Conservation (phyloP, 2,888 invertebrate genomes). For the Nowickia ferox region DNA sequence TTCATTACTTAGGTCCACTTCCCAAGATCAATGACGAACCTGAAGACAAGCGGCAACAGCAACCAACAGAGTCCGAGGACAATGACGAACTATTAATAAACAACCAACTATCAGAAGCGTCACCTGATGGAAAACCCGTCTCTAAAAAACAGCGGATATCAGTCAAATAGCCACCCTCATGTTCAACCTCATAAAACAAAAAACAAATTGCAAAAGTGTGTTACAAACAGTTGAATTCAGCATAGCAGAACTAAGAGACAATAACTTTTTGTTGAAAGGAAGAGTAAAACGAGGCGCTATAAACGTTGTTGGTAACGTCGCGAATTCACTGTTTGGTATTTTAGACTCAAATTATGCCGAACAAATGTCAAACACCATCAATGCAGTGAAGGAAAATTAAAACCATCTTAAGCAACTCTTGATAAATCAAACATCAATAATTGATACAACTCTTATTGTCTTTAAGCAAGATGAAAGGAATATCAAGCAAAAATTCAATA, state of each 20-base stretch:
- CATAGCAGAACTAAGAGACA: not conserved
- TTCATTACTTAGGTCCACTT: not conserved
- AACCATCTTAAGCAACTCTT: conserved; percentile 2
- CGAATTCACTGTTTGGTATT: too few species aligned
- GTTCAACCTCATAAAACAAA: not conserved
- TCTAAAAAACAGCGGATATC: not conserved
- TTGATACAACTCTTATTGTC: not conserved
- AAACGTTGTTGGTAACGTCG: too few species aligned
- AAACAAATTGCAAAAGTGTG: not conserved
- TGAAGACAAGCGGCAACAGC: not conserved
- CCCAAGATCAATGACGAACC: not conserved
- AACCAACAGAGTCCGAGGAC: not conserved
- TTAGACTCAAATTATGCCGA: too few species aligned
- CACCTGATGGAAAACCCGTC: not conserved
- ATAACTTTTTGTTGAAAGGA: not conserved
- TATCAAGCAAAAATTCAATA: conserved; percentile 1
- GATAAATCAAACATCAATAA: conserved; percentile 2
- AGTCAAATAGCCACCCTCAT: not conserved
- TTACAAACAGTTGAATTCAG: not conserved
- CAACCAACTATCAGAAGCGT: not conserved
- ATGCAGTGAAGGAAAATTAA: too few species aligned
- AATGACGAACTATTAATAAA: not conserved
- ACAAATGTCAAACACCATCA: too few species aligned
- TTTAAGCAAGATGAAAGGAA: conserved; percentile 10
- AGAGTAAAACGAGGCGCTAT: too few species aligned